Percentiles rank a stretch among this genome's conserved stretches.
These are phyloP conservation scores for Bembecia ichneumoniformis DNA, from an alignment of 2,888 invertebrate genomes.

Conservation along the genomic window DNA sequence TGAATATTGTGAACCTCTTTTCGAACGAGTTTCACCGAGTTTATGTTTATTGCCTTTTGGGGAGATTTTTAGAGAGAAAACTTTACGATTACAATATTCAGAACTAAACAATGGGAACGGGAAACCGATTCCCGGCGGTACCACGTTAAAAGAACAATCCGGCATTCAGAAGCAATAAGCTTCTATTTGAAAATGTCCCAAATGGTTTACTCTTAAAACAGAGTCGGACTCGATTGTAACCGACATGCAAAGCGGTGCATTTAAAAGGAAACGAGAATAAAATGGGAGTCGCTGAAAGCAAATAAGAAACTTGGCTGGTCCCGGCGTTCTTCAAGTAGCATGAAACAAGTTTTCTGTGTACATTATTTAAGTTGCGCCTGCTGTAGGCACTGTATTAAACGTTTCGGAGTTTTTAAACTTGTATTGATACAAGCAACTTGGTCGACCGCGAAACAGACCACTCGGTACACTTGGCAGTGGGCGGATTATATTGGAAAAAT, in stretches of 20 bases:
- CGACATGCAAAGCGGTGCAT: slow-evolving; percentile 54
- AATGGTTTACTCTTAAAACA: slow-evolving; percentile 53
- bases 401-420: slow-evolving; percentile 60
- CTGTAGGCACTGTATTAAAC: slow-evolving; percentile 51
- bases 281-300: slow-evolving; percentile 42
- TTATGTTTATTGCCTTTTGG: slow-evolving; percentile 50
- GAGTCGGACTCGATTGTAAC: slow-evolving; percentile 41
- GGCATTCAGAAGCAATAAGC: slow-evolving; percentile 46
- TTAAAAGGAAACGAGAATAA: slow-evolving; percentile 48
- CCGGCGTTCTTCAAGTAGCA: slow-evolving; percentile 35
- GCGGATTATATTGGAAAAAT: slow-evolving; percentile 49
- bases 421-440: slow-evolving; percentile 40
- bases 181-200: slow-evolving; percentile 47
- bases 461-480: slow-evolving; percentile 52
- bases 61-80: slow-evolving; percentile 26
- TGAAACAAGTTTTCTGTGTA: slow-evolving; percentile 56
- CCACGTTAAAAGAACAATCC: slow-evolving; percentile 41
- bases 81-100: slow-evolving; percentile 35
- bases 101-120: slow-evolving; percentile 30
- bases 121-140: slow-evolving; percentile 21
- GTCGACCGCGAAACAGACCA: slow-evolving; percentile 51
- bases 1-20: slow-evolving; percentile 50
- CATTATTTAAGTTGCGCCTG: slow-evolving; percentile 58
- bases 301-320: slow-evolving; percentile 50
- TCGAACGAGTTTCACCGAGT: slow-evolving; percentile 42